Evolutionary conservation across 1,140 invertebrate species (phyloP).

Genomic region (Drosophila varians): DNA sequence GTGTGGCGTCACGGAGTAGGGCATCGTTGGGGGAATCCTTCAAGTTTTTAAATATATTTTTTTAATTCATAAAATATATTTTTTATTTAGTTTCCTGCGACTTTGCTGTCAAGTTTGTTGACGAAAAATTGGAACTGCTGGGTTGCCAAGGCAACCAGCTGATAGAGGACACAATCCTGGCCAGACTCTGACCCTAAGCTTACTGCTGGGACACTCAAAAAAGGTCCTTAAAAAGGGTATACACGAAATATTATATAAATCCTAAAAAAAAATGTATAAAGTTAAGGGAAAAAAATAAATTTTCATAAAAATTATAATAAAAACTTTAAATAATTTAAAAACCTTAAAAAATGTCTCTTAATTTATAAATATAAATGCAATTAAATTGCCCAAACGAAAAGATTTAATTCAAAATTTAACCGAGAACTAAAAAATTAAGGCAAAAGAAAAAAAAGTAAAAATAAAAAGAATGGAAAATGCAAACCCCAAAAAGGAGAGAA

Average conservation of each 20-base stretch:
- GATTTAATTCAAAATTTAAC: not conserved
- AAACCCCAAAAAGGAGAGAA: not conserved
- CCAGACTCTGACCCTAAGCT: not conserved
- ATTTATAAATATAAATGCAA: not conserved
- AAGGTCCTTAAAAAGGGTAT: too few species aligned
- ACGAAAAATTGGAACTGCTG: not conserved
- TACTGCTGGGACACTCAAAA: conserved; percentile 7
- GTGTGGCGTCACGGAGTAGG: conserved; percentile 74
- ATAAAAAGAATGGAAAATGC: too few species aligned
- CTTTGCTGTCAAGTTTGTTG: conserved; percentile 6
- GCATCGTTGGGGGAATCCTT: not conserved
- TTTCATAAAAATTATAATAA: too few species aligned
- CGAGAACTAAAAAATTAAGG: not conserved
- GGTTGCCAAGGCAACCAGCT: conserved; percentile 17
- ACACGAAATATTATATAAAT: too few species aligned
- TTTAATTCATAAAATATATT: not conserved
- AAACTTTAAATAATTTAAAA: too few species aligned
- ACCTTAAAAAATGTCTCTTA: not conserved
- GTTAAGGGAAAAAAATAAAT: not conserved
- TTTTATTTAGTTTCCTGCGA: not conserved
- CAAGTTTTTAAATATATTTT: not conserved
- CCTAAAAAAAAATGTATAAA: not conserved
- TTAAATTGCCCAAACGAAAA: not conserved
- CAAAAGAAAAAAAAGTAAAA: too few species aligned
- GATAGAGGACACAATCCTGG: conserved; percentile 4